Conservation (phyloP, 2,113 vertebrate species). For the Phoenicopterus ruber region DNA sequence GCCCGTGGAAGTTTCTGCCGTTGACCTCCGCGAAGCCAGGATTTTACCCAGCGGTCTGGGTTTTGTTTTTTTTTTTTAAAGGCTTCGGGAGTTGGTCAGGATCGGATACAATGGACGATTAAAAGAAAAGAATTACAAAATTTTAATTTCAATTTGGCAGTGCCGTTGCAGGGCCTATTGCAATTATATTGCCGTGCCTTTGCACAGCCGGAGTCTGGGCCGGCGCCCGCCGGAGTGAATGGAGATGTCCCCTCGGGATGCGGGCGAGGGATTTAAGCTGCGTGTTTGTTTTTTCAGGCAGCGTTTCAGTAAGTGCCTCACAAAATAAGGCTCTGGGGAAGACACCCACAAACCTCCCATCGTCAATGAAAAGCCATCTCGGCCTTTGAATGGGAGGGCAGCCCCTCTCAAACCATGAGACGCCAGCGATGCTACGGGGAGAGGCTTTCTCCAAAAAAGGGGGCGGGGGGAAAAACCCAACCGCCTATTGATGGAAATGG, state of each 20-base stretch:
- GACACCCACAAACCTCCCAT: neutral
- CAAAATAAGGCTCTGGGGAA: neutral
- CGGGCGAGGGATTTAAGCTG: neutral
- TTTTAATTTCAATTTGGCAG: neutral
- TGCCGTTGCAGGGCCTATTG: neutral
- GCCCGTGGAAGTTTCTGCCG: neutral
- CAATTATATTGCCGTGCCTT: neutral
- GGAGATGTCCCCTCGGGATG: neutral
- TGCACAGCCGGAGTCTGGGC: neutral
- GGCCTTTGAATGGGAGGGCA: neutral
- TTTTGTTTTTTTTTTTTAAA: neutral
- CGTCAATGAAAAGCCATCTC: neutral
- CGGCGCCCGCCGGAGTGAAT: neutral
- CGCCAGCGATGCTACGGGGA: fast-evolving
- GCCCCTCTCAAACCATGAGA: neutral
- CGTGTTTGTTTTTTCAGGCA: conserved; percentile 21
- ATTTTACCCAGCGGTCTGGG: neutral
- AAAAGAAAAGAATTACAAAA: neutral
- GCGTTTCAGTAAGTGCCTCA: neutral
- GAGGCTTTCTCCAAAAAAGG: neutral
- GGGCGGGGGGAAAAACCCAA: neutral
- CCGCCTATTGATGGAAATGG: neutral
- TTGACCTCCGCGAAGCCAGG: neutral
- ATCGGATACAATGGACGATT: neutral
- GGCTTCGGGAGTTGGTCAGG: neutral